Evolutionary conservation across 1,140 invertebrate species (phyloP).

Genomic region (Ruditapes philippinarum): DNA sequence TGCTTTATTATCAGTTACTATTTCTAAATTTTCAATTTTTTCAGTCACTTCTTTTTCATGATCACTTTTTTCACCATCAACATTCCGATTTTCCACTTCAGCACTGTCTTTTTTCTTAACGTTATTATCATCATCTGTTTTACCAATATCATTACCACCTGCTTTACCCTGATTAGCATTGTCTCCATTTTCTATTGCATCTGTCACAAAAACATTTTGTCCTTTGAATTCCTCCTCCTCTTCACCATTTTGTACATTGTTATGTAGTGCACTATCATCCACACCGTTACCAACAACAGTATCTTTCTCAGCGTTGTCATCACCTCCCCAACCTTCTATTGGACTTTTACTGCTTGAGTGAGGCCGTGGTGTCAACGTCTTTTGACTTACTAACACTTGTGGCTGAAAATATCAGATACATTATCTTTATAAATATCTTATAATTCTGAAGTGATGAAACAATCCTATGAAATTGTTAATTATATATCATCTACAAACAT

Average conservation of each 20-base stretch:
- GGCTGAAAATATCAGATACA: constrained; percentile 48
- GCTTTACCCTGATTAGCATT: neutral
- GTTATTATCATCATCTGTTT: constrained; percentile 18
- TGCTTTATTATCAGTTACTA: neutral
- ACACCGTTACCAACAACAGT: constrained; percentile 10
- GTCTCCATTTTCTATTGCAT: constrained; percentile 9
- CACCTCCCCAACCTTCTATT: constrained; percentile 38
- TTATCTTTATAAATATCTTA: too few species aligned
- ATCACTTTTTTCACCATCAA: neutral
- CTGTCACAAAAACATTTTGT: neutral
- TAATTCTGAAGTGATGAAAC: too few species aligned
- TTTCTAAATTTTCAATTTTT: neutral
- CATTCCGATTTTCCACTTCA: neutral
- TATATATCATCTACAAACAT: too few species aligned
- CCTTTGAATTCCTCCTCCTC: neutral
- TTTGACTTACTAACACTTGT: constrained; percentile 49
- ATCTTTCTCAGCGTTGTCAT: neutral
- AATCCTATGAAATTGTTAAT: too few species aligned
- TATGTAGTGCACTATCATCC: constrained; percentile 18
- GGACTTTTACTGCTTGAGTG: constrained; percentile 42
- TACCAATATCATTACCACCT: neutral
- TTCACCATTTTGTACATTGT: neutral
- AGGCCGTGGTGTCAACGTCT: constrained; percentile 25
- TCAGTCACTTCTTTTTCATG: constrained; percentile 10
- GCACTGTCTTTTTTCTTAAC: neutral